A percentile compares a stretch with the other conserved stretches of the same genome.
Evolutionary conservation across 2,797 vertebrate genomes (phyloP).

Genomic region (Lagothrix lagotricha): DNA sequence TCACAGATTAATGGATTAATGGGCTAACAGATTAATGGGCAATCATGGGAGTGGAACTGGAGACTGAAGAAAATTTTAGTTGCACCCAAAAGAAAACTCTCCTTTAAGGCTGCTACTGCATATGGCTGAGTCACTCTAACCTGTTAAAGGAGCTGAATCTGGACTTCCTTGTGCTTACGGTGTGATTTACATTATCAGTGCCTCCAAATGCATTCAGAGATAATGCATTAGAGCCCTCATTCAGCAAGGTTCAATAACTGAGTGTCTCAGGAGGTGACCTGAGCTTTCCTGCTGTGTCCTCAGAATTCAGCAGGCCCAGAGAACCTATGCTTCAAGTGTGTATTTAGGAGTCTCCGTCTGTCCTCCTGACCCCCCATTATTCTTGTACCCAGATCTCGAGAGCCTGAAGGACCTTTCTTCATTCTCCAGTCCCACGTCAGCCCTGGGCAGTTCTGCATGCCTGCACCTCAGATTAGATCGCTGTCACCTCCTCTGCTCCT

Average conservation of each 20-base stretch:
- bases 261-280: not conserved
- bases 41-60: not conserved
- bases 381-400: not conserved
- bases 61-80: not conserved
- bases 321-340: not conserved
- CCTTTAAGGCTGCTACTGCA: not conserved
- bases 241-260: not conserved
- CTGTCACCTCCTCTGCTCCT: not conserved
- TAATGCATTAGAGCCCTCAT: not conserved
- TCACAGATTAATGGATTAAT: not conserved
- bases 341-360: not conserved
- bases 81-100: not conserved
- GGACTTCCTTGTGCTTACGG: not conserved
- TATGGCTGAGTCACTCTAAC: not conserved
- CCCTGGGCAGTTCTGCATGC: not conserved
- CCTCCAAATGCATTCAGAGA: not conserved
- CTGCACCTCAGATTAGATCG: not conserved
- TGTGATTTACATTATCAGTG: not conserved
- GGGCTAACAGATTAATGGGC: not conserved
- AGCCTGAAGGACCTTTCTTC: not conserved
- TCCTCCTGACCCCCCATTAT: not conserved
- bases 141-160: not conserved
- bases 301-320: not conserved
- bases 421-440: fast-evolving
- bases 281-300: not conserved